phyloP scores from a whole-genome alignment of 2,113 vertebrate genomes.

The Alligator sinensis region DNA sequence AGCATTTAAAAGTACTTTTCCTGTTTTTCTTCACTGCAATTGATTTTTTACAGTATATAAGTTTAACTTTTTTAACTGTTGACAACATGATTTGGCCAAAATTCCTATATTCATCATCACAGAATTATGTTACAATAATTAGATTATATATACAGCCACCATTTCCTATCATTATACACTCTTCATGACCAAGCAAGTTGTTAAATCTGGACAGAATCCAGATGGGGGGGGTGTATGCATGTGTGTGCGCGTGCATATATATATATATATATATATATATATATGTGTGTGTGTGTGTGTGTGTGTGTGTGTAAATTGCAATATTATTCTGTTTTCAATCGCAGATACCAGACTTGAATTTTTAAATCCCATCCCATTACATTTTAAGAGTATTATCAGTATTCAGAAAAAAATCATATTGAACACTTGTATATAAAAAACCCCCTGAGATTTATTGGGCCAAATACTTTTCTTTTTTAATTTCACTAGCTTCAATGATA shows the following conservation, averaged over 20 bases:
- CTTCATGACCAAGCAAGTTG: background rate
- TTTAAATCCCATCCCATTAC: background rate
- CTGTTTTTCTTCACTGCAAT: background rate
- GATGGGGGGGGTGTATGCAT: background rate
- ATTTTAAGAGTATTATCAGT: background rate
- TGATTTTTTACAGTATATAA: background rate
- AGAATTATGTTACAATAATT: background rate
- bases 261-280: too few relatives aligned
- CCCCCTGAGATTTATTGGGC: background rate
- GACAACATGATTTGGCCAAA: background rate
- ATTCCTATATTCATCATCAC: background rate
- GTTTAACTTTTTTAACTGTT: background rate
- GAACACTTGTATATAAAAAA: background rate
- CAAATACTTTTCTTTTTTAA: background rate
- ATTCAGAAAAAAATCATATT: background rate
- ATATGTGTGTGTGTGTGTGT: too few relatives aligned
- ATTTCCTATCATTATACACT: background rate
- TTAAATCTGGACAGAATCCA: background rate
- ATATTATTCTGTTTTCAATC: background rate
- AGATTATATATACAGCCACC: background rate
- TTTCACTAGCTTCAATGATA: background rate
- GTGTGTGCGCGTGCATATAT: too few relatives aligned
- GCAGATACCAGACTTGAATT: background rate
- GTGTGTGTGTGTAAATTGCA: background rate
- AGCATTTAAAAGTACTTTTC: conserved; percentile 44